These are phyloP conservation scores for Enteromius afrohamiltoni DNA, from an alignment of 2,797 vertebrate genomes.

Conservation along the genomic window DNA sequence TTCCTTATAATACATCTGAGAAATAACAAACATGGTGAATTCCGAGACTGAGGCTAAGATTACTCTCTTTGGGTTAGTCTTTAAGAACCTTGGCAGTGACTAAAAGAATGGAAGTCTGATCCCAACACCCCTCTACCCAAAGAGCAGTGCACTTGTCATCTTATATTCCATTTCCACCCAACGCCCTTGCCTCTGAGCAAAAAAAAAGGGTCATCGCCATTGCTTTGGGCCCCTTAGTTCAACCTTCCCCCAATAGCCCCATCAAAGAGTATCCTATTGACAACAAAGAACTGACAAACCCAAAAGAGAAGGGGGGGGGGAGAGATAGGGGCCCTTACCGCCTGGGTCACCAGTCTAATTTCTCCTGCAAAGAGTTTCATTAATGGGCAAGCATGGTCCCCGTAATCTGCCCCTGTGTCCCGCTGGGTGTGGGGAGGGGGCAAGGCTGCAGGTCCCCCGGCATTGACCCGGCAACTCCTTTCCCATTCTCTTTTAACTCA, in stretches of 20 bases:
- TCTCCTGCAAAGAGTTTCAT: slow-evolving; percentile 64
- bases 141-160: slow-evolving; percentile 56
- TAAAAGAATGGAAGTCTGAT: not conserved
- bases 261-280: slow-evolving; percentile 62
- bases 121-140: not conserved
- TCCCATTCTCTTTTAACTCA: slow-evolving; percentile 62
- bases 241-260: slow-evolving; percentile 52
- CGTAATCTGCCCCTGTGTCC: slow-evolving; percentile 54
- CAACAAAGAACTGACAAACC: slow-evolving; percentile 64
- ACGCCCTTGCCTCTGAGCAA: slow-evolving; percentile 45
- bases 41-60: not conserved
- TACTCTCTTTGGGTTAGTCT: not conserved
- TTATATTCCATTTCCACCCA: slow-evolving; percentile 54
- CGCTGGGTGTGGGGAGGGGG: slow-evolving; percentile 53
- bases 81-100: slow-evolving; percentile 2
- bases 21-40: not conserved
- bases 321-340: slow-evolving; percentile 45
- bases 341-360: slow-evolving; percentile 63
- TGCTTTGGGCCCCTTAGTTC: slow-evolving; percentile 51
- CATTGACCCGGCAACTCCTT: slow-evolving; percentile 58
- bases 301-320: slow-evolving; percentile 46
- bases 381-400: slow-evolving; percentile 57
- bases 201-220: slow-evolving; percentile 59
- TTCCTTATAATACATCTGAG: not conserved
- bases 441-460: slow-evolving; percentile 43